Evolutionary conservation across 1,140 invertebrate genomes (phyloP).

Genomic region (Acromyrmex heyeri): DNA sequence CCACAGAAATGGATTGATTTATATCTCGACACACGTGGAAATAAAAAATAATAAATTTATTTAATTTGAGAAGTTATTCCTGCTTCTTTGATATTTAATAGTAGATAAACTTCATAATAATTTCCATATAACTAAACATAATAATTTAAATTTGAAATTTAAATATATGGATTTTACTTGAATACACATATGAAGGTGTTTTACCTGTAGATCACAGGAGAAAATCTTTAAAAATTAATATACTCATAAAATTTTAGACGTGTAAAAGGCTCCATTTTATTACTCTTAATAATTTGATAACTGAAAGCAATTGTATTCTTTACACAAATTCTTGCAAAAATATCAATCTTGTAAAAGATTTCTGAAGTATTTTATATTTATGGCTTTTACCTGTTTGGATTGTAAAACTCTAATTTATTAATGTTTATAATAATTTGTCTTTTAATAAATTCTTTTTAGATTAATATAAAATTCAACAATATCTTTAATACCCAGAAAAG

Average conservation of each 20-base stretch:
- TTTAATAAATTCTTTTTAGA: neutral
- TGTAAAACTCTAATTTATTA: neutral
- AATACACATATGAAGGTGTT: neutral
- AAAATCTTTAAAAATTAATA: neutral
- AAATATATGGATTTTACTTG: neutral
- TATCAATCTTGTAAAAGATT: neutral
- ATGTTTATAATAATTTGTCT: neutral
- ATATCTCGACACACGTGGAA: too few species aligned
- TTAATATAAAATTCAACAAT: neutral
- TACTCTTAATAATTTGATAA: constrained; percentile 15
- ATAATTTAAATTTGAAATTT: neutral
- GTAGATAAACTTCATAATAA: neutral
- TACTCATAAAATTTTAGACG: neutral
- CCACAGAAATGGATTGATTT: too few species aligned
- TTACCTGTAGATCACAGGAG: neutral
- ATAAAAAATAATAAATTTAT: too few species aligned
- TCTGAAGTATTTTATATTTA: too few species aligned
- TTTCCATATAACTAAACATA: neutral
- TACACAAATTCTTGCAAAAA: neutral
- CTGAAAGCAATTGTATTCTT: neutral
- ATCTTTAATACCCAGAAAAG: neutral
- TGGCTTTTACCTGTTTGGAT: neutral
- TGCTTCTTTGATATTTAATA: too few species aligned
- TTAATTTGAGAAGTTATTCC: too few species aligned
- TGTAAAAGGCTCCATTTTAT: neutral